Percentiles rank a stretch among this genome's conserved stretches.
Evolutionary conservation across 2,113 vertebrate species (phyloP).

Genomic region (Chaetura pelagica): DNA sequence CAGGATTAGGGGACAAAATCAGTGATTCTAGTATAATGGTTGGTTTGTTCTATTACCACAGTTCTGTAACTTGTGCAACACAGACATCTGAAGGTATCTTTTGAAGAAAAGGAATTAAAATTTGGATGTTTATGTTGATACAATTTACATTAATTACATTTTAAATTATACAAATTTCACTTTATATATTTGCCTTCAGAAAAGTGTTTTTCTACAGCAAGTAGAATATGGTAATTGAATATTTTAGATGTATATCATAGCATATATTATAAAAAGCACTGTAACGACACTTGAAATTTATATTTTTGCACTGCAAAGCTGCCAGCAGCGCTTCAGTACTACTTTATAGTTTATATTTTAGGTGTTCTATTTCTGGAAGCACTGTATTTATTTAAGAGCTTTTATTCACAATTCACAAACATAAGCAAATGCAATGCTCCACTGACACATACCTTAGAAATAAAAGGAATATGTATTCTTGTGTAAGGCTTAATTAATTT

Average conservation of each 20-base stretch:
- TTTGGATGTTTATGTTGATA: background rate
- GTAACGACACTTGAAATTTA: background rate
- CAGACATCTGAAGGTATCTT: background rate
- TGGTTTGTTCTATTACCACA: background rate
- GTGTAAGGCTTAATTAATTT: slow-evolving; percentile 99
- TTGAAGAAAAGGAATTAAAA: background rate
- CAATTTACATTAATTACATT: background rate
- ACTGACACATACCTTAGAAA: slow-evolving; percentile 91
- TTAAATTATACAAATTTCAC: background rate
- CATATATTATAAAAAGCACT: background rate
- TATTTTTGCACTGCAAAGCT: background rate
- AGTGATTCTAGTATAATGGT: background rate
- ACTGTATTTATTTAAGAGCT: slow-evolving; percentile 10
- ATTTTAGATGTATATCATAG: background rate
- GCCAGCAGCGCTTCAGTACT: background rate
- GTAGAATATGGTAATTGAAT: background rate
- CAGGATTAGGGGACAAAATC: background rate
- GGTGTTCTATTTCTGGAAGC: slow-evolving; percentile 5
- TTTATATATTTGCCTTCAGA: background rate
- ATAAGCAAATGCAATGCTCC: slow-evolving; percentile 34
- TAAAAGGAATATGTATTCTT: slow-evolving; percentile 99
- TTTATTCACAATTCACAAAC: slow-evolving; percentile 36
- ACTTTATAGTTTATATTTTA: background rate
- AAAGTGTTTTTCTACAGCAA: background rate
- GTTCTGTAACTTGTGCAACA: background rate